A percentile compares a stretch with the other conserved stretches of the same genome.
Evolutionary conservation across 2,797 vertebrate species (phyloP).

Genomic region (Spea hammondii): DNA sequence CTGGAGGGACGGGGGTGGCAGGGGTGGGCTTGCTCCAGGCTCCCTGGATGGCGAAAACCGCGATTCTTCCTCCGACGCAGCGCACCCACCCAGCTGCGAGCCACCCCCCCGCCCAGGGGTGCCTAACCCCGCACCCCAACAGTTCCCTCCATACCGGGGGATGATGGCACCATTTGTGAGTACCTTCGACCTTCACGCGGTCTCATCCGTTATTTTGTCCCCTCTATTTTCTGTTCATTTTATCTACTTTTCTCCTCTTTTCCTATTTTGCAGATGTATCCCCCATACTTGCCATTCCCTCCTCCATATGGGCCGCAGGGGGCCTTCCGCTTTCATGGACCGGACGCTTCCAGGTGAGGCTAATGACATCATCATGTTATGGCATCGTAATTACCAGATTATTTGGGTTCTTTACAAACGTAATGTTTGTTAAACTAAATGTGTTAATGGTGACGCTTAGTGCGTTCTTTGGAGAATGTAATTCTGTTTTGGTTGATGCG

Average conservation of each 20-base stretch:
- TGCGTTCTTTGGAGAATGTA: too few species aligned
- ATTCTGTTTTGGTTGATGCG: too few species aligned
- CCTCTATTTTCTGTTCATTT: background rate
- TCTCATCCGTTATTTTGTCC: background rate
- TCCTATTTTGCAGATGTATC: constrained; percentile 79
- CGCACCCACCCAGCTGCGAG: constrained; percentile 65
- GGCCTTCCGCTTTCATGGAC: constrained; percentile 82
- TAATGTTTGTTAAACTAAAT: too few species aligned
- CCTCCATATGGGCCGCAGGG: constrained; percentile 86
- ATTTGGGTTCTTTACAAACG: too few species aligned
- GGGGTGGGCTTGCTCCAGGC: constrained; percentile 76
- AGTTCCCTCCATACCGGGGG: constrained; percentile 85
- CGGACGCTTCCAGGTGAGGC: constrained; percentile 81
- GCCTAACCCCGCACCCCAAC: constrained; percentile 74
- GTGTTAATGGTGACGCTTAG: too few species aligned
- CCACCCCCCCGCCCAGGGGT: constrained; percentile 63
- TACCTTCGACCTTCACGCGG: constrained; percentile 37
- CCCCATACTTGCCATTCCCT: constrained; percentile 88
- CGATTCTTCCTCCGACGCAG: constrained; percentile 77
- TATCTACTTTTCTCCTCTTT: background rate
- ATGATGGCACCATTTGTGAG: constrained; percentile 91
- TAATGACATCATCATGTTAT: too few species aligned
- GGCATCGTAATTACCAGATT: too few species aligned
- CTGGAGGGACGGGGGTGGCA: constrained; percentile 95
- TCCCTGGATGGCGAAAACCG: constrained; percentile 71